Evolutionary conservation across 2,797 vertebrate species (phyloP).

Genomic region (Eleutherodactylus coqui): DNA sequence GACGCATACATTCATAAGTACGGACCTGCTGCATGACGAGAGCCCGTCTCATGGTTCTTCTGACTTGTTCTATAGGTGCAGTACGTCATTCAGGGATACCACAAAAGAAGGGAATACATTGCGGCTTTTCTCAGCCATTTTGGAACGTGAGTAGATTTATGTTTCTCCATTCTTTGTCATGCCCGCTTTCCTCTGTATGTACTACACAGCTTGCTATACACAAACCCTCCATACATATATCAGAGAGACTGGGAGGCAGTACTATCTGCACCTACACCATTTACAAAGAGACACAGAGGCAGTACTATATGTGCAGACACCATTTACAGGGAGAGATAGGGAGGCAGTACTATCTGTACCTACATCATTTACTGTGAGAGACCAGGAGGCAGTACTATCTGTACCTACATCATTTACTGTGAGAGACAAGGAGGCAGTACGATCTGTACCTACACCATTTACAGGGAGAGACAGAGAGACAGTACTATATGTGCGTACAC

Average conservation of each 20-base stretch:
- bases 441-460: not conserved
- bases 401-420: not conserved
- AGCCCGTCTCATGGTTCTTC: not conserved
- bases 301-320: too few relatives aligned
- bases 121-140: conserved; percentile 99
- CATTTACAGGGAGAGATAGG: too few relatives aligned
- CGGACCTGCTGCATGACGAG: not conserved
- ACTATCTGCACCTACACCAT: not conserved
- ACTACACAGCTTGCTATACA: not conserved
- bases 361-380: not conserved
- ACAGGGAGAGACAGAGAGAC: not conserved
- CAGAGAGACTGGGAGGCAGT: not conserved
- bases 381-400: not conserved
- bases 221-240: not conserved
- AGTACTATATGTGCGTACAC: not conserved
- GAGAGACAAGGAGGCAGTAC: not conserved
- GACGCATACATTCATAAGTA: not conserved
- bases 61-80: conserved; percentile 83
- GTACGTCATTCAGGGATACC: conserved; percentile 98
- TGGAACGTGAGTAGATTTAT: conserved; percentile 87
- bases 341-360: not conserved
- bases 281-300: not conserved
- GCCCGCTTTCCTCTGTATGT: too few relatives aligned
- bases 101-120: conserved; percentile 97
- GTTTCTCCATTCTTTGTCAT: not conserved